Evolutionary conservation across 2,113 vertebrate species (phyloP).

Genomic region (Tonatia bakeri): DNA sequence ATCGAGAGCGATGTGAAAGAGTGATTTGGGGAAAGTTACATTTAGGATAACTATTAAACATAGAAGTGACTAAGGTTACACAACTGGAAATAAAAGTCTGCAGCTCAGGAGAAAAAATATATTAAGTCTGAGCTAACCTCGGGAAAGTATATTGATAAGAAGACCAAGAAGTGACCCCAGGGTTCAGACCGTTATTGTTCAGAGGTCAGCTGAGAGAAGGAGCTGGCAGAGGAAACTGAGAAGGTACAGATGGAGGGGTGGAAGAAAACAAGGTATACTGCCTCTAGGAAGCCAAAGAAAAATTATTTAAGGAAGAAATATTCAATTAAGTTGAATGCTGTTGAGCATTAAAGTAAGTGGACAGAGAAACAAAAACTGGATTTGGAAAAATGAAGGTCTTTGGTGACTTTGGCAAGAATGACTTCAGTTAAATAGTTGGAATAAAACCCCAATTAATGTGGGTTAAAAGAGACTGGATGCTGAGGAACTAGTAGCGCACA

Average conservation of each 20-base stretch:
- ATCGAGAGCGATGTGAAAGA: background rate
- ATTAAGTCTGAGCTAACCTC: background rate
- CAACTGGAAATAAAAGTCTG: background rate
- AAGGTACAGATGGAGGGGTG: background rate
- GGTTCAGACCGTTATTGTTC: background rate
- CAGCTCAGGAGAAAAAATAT: background rate
- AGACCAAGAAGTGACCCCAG: background rate
- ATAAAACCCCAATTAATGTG: background rate
- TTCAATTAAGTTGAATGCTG: background rate
- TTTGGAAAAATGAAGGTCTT: background rate
- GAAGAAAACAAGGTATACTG: background rate
- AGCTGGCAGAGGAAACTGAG: background rate
- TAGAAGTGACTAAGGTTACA: background rate
- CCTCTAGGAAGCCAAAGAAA: background rate
- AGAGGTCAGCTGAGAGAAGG: background rate
- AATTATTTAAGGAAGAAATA: background rate
- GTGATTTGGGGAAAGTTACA: background rate
- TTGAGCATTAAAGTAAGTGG: background rate
- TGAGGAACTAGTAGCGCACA: background rate
- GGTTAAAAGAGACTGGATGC: background rate
- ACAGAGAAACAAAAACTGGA: background rate
- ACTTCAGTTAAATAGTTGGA: background rate
- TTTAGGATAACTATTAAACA: background rate
- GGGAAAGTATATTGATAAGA: background rate
- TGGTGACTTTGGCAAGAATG: background rate